phyloP scores from a whole-genome alignment of 2,888 invertebrate species.

The Melieria omissa region DNA sequence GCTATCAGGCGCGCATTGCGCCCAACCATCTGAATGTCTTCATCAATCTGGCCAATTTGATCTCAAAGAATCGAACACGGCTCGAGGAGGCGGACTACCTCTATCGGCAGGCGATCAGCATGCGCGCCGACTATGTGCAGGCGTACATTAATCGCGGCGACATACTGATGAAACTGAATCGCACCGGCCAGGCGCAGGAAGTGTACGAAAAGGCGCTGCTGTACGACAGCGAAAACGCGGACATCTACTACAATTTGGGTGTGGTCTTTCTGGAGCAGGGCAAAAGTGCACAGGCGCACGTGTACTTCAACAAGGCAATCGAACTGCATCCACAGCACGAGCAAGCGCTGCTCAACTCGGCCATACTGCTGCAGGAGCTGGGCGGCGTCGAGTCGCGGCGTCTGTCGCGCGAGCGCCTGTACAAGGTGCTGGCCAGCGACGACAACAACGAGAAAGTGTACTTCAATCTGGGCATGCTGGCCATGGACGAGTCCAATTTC shows the following conservation, averaged over 20 bases:
- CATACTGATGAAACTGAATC: slow-evolving; percentile 92
- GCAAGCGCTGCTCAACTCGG: slow-evolving; percentile 94
- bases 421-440: slow-evolving; percentile 76
- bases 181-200: slow-evolving; percentile 93
- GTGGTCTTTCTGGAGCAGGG: slow-evolving; percentile 95
- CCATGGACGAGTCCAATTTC: slow-evolving; percentile 94
- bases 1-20: slow-evolving; percentile 94
- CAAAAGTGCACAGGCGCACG: slow-evolving; percentile 88
- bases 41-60: slow-evolving; percentile 92
- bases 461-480: slow-evolving; percentile 96
- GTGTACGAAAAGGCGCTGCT: slow-evolving; percentile 92
- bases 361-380: slow-evolving; percentile 91
- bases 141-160: slow-evolving; percentile 98
- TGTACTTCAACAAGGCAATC: slow-evolving; percentile 92
- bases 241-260: slow-evolving; percentile 93
- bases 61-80: slow-evolving; percentile 90
- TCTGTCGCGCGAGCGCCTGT: slow-evolving; percentile 82
- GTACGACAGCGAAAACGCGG: slow-evolving; percentile 93
- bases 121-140: slow-evolving; percentile 90
- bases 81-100: slow-evolving; percentile 94
- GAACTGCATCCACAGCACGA: slow-evolving; percentile 94
- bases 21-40: slow-evolving; percentile 97
- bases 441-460: slow-evolving; percentile 89
- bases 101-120: slow-evolving; percentile 95
- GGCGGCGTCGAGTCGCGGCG: slow-evolving; percentile 83